These are phyloP conservation scores for Melopsittacus undulatus DNA, from an alignment of 2,797 vertebrate species.

Conservation along the genomic window DNA sequence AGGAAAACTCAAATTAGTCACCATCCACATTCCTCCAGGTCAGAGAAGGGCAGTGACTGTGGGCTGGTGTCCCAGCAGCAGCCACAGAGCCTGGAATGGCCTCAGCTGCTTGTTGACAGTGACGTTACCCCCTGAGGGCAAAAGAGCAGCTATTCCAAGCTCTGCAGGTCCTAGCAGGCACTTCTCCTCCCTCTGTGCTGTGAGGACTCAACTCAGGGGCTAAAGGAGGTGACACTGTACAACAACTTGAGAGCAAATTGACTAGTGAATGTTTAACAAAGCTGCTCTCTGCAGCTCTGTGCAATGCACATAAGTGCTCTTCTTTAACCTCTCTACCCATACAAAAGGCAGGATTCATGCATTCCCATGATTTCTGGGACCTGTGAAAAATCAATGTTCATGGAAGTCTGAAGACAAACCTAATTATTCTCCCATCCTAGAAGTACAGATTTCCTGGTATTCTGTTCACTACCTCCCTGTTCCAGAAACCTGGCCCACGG, in stretches of 20 bases:
- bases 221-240: neutral
- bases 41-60: neutral
- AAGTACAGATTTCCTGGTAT: neutral
- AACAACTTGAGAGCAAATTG: neutral
- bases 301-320: neutral
- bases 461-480: neutral
- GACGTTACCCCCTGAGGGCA: neutral
- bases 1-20: rapidly evolving
- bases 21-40: rapidly evolving
- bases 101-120: neutral
- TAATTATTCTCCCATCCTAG: neutral
- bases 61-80: neutral
- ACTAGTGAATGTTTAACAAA: neutral
- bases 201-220: rapidly evolving
- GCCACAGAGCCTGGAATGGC: neutral
- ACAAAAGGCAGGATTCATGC: neutral
- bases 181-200: neutral
- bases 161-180: neutral
- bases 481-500: neutral
- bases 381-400: neutral
- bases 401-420: neutral
- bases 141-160: neutral
- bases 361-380: neutral
- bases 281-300: neutral
- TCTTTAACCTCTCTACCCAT: neutral